Evolutionary conservation across 2,113 vertebrate species (phyloP).

Genomic region (Anser cygnoides): DNA sequence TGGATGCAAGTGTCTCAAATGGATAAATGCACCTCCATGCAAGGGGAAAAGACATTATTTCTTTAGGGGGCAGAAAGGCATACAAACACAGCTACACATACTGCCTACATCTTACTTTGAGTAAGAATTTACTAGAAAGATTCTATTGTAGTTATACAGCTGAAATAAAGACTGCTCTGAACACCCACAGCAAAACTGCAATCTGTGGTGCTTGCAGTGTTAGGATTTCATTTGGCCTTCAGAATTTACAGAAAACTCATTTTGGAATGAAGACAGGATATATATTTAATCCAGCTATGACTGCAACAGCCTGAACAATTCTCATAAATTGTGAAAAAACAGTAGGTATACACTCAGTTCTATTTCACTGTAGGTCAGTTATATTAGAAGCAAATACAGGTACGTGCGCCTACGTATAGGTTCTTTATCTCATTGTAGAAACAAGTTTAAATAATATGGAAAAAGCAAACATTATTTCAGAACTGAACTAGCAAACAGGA

Average conservation of each 20-base stretch:
- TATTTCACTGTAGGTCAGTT: not conserved
- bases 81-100: not conserved
- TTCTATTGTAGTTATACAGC: not conserved
- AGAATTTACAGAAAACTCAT: not conserved
- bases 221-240: not conserved
- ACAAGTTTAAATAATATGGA: not conserved
- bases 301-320: not conserved
- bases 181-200: not conserved
- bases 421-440: not conserved
- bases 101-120: not conserved
- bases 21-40: not conserved
- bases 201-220: not conserved
- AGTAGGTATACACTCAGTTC: not conserved
- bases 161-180: not conserved
- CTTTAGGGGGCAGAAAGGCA: not conserved
- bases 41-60: not conserved
- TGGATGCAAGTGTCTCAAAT: not conserved
- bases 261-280: not conserved
- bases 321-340: not conserved
- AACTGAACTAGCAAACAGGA: not conserved
- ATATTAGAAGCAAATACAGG: not conserved
- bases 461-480: not conserved
- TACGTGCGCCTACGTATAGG: not conserved
- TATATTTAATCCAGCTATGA: not conserved
- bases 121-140: not conserved